Base-by-base conservation (phyloP, 2,113 vertebrate genomes). In the Baryphthengus martii region DNA sequence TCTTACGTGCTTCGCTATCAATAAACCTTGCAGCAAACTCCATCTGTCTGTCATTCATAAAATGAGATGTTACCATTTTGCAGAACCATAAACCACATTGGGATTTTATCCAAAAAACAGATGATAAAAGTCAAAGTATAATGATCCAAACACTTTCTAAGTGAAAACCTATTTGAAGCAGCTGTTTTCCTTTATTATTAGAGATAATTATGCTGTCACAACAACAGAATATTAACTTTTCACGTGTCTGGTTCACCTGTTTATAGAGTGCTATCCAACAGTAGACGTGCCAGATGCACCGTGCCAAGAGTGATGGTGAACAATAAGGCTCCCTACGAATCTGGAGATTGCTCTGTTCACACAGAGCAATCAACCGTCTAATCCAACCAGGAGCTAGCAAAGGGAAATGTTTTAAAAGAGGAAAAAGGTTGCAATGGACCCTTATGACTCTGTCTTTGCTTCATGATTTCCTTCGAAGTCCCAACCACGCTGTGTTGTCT, bases 141-240 rank as follows among this genome's bases (percentile, higher is more conserved):
- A 88, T 62, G 89, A 96, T 91, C 74, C 78, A 84, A 95, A 66
- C 39, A 49, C 56, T 93, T 90, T 44, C 74, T 26, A 67, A 77
- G 75, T 58, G 66, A 82, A 95, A 90, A 74, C n/a, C 77, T 94
- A 53, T 77, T 86, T 50, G 76, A 85, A 66, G 83, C 96, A 97
- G 88, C 92, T 96, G 96, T 19, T 96, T 91, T 76, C 52, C 90
- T 93, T 79, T 95, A 90, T 95, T 96, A 96, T 95, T 97, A 91
- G 90, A 83, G 95, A 93, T 91, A 96, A 97, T 97, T 95, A 94
- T 76, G 20, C 77, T 93, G 95, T 87, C 90, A 87, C 91, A 95
- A 52, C 53, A 94, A 81, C 70, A 53, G 88, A 95, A 90, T 80
- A 90, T 94, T 88, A 95, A 91, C 95, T 95, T 95, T 75, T 92